Evolutionary conservation across 2,888 invertebrate species (phyloP).

Genomic region (Cosmia pyralina): DNA sequence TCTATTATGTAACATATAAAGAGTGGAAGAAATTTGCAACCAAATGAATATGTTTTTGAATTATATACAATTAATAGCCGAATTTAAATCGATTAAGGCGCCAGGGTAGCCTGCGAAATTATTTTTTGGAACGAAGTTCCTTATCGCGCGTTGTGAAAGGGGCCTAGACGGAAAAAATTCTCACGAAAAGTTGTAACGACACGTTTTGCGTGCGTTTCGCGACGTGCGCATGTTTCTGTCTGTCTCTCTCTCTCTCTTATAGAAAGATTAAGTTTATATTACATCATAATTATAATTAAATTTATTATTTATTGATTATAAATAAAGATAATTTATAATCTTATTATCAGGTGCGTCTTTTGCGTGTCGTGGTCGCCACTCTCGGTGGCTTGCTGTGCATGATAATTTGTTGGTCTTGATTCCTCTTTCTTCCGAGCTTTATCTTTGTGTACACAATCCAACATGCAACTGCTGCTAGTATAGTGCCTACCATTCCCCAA

Average conservation of each 20-base stretch:
- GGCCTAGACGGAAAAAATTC: too few relatives aligned
- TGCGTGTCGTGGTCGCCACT: conserved; percentile 30
- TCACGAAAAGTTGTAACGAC: too few relatives aligned
- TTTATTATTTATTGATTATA: too few relatives aligned
- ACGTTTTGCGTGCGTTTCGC: too few relatives aligned
- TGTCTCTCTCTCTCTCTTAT: too few relatives aligned
- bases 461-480: conserved; percentile 75
- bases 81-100: too few relatives aligned
- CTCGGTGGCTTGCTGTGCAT: conserved; percentile 54
- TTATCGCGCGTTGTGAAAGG: too few relatives aligned
- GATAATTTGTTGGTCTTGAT: conserved; percentile 41
- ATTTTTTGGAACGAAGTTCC: too few relatives aligned
- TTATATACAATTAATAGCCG: neutral
- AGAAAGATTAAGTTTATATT: too few relatives aligned
- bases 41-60: neutral
- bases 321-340: conserved; percentile 48
- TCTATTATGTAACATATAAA: neutral
- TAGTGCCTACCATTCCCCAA: conserved; percentile 84
- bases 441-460: conserved; percentile 78
- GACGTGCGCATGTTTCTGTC: too few relatives aligned
- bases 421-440: conserved; percentile 47
- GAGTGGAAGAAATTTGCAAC: neutral
- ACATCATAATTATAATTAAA: too few relatives aligned
- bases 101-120: too few relatives aligned
- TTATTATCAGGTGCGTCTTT: conserved; percentile 48